Base-by-base conservation (phyloP, 1,140 invertebrate species). In the Thrips palmi region DNA sequence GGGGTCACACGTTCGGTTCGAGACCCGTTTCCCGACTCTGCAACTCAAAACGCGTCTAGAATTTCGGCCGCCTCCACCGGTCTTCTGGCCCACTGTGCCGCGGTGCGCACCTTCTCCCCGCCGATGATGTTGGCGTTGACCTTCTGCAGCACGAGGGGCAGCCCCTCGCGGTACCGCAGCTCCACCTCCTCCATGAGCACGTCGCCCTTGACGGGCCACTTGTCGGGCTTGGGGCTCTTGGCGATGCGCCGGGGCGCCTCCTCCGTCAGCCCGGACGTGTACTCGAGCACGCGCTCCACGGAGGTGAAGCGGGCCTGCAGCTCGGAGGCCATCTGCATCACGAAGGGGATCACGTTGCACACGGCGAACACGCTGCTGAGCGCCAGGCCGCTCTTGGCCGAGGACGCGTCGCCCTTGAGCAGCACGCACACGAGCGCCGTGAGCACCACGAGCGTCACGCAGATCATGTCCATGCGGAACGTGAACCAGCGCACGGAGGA, bases 221-320 rank as follows among this genome's bases (percentile, higher is more conserved):
- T 71, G 4, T 68, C 66, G 0, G 64, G 60, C n/a, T 49, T 46
- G n/a, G n/a, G n/a, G n/a, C n/a, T n/a, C n/a, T n/a, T n/a, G n/a
- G n/a, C n/a, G n/a, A n/a, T n/a, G n/a, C n/a, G n/a, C n/a, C n/a
- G n/a, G n/a, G n/a, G n/a, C n/a, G n/a, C n/a, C n/a, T n/a, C n/a
- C n/a, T n/a, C n/a, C n/a, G n/a, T n/a, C n/a, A n/a, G n/a, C n/a
- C n/a, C n/a, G n/a, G 67, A 65, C 14, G 68, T 73, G 52, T 84
- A 88, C 52, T 88, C 78, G 1, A 82, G 47, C 1, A 87, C 67
- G 19, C 84, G 60, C 52, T 89, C 84, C 1, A 88, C 80, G 12
- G 71, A 81, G 1, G 79, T 86, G 81, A 89, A 86, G 54, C 86
- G 73, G 50, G 80, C 82, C 47, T 83, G 76, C 3, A 81, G 54